Evolutionary conservation across 2,113 vertebrate genomes (phyloP), one percentile per base, ranked within the genome.

Genomic region (Mormoops blainvillei): DNA sequence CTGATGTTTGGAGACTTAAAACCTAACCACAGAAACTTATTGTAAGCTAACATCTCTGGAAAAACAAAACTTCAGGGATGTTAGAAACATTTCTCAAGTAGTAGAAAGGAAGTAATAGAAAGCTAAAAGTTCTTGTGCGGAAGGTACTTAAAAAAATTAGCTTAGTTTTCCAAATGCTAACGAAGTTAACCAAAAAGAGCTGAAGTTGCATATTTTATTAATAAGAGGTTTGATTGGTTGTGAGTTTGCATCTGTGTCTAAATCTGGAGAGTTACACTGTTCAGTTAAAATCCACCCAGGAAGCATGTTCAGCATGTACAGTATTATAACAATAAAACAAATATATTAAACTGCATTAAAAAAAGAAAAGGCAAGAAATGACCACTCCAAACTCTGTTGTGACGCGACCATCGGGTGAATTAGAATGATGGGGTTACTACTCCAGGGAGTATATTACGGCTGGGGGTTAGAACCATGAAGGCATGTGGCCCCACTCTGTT

Each of bases 1-100:
- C 43, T 94, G 61, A 96, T 91, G 50, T 74, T 91, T 74, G 83
- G 71, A 96, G 91, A 91, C 56, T 91, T 80, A 89, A 93, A 94
- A 80, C 19, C 63, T 94, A 77, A 93, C 67, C 80, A 36, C 50
- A 71, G 82, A 95, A 94, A 43, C 43, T 74, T 92, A 81, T 68
- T 94, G 9, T 88, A 95, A 85, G 61, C 58, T 48, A 61, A 71
- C 77, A 63, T 83, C 38, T 31, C 38, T 83, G 41, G 63, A 83
- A 83, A 31, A 87, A 77, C 76, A 73, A 84, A 85, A 15, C 84
- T 88, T 56, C 45, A 90, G 77, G 78, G 38, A 70, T 67, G 58
- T 24, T 56, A 83, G 67, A 88, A 88, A 91, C 52, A 22, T 70
- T 87, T 96, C 43, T 95, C 43, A 36, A 26, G 5, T 6, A 58